phyloP scores from a whole-genome alignment of 2,888 invertebrate genomes.

The Leptinotarsa juncta region DNA sequence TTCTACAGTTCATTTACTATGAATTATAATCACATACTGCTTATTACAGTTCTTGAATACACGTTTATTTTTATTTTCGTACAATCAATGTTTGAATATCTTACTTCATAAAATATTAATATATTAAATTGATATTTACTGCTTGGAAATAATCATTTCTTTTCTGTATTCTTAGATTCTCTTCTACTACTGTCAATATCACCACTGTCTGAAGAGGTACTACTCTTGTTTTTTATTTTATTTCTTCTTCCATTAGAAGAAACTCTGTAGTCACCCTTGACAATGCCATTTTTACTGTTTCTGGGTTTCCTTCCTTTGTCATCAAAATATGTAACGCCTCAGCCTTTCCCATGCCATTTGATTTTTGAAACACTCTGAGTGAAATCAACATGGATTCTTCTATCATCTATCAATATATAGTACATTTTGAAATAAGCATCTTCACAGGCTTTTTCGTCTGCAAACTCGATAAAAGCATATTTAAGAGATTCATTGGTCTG shows the following conservation, averaged over 20 bases:
- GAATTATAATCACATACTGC: too few species aligned
- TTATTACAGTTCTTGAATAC: too few species aligned
- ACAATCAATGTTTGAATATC: too few species aligned
- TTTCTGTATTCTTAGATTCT: constrained; percentile 4
- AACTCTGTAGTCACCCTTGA: constrained; percentile 55
- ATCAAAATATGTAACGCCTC: constrained; percentile 75
- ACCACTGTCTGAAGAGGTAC: constrained; percentile 40
- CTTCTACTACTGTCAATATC: background rate
- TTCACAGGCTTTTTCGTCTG: constrained; percentile 91
- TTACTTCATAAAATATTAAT: too few species aligned
- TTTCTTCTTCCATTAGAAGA: constrained; percentile 10
- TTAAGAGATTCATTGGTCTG: constrained; percentile 96
- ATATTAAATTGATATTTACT: too few species aligned
- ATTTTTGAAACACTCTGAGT: constrained; percentile 98
- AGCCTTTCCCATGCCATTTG: constrained; percentile 89
- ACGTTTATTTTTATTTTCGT: too few species aligned
- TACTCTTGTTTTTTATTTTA: constrained; percentile 35
- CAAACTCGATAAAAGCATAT: constrained; percentile 99
- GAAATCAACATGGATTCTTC: constrained; percentile 99
- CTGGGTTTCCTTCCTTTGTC: constrained; percentile 56
- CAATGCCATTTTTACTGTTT: constrained; percentile 56
- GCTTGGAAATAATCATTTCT: background rate
- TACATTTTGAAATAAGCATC: constrained; percentile 99
- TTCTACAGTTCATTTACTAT: too few species aligned
- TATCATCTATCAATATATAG: constrained; percentile 98